Percentiles rank a stretch among this genome's conserved stretches.
These are phyloP conservation scores for Prinia subflava DNA, from an alignment of 2,113 vertebrate genomes.

Conservation along the genomic window DNA sequence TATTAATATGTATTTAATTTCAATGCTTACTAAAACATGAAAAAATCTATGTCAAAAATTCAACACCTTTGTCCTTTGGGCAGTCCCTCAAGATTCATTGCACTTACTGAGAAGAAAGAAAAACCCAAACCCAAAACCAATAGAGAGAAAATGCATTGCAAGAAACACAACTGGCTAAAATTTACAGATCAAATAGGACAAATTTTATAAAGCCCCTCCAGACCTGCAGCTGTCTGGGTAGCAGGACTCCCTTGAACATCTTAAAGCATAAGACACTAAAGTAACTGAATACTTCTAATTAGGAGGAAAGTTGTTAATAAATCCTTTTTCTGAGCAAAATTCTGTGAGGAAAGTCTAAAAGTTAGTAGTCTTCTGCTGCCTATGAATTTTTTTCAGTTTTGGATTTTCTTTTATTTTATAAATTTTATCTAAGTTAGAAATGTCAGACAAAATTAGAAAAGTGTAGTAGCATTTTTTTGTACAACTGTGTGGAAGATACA, in stretches of 20 bases:
- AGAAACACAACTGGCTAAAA: not conserved
- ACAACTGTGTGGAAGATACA: not conserved
- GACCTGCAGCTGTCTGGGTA: not conserved
- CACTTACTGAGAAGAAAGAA: not conserved
- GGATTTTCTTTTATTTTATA: not conserved
- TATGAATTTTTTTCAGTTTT: not conserved
- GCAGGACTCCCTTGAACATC: not conserved
- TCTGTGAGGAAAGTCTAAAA: not conserved
- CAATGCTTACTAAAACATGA: not conserved
- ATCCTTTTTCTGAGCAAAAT: not conserved
- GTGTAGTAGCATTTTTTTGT: not conserved
- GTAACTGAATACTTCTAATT: not conserved
- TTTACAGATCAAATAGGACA: not conserved
- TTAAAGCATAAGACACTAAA: not conserved
- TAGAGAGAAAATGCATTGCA: not conserved
- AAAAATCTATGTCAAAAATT: not conserved
- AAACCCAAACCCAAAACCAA: not conserved
- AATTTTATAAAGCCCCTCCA: not conserved
- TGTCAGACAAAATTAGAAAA: not conserved
- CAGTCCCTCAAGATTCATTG: not conserved
- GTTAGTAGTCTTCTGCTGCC: not conserved
- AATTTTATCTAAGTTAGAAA: not conserved
- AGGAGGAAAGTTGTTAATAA: not conserved
- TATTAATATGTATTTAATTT: not conserved
- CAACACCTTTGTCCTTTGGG: not conserved